These are phyloP conservation scores for Temnopleurus reevesii DNA, from an alignment of 53 echinoderm and acorn worm species.

Conservation along the genomic window DNA sequence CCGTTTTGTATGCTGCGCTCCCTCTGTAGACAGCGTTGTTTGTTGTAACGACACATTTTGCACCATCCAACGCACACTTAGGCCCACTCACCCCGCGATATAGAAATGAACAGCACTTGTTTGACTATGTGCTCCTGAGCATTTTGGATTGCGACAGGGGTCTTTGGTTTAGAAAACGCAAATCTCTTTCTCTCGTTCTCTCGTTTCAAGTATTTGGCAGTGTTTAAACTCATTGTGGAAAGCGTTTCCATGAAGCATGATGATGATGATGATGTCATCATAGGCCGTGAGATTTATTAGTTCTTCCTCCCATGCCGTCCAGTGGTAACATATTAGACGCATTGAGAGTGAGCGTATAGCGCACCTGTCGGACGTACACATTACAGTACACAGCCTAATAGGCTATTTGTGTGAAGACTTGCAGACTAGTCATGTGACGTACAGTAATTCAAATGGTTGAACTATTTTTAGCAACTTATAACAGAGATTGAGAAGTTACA, in stretches of 20 bases:
- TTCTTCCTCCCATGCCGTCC: not conserved
- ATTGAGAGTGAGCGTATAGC: not conserved
- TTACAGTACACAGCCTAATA: no score
- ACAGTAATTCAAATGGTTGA: no score
- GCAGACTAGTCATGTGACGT: no score
- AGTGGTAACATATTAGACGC: not conserved
- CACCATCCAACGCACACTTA: conserved; percentile 6
- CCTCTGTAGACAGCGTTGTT: conserved; percentile 4
- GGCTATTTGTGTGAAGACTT: no score
- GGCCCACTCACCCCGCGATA: not conserved
- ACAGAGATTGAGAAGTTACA: no score
- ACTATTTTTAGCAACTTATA: no score
- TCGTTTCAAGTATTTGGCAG: not conserved
- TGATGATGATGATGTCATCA: conserved; percentile 24
- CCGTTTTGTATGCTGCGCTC: conserved; percentile 9
- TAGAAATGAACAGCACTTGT: conserved; percentile 17
- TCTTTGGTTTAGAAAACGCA: not conserved
- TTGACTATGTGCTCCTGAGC: conserved; percentile 20
- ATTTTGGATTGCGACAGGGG: not conserved
- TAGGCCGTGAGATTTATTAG: conserved; percentile 22
- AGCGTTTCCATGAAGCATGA: conserved; percentile 29
- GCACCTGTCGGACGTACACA: not conserved
- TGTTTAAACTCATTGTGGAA: not conserved
- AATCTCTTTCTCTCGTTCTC: not conserved
- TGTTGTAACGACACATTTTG: not conserved